Evolutionary conservation across 2,797 vertebrate genomes (phyloP).

Genomic region (Helarctos malayanus): DNA sequence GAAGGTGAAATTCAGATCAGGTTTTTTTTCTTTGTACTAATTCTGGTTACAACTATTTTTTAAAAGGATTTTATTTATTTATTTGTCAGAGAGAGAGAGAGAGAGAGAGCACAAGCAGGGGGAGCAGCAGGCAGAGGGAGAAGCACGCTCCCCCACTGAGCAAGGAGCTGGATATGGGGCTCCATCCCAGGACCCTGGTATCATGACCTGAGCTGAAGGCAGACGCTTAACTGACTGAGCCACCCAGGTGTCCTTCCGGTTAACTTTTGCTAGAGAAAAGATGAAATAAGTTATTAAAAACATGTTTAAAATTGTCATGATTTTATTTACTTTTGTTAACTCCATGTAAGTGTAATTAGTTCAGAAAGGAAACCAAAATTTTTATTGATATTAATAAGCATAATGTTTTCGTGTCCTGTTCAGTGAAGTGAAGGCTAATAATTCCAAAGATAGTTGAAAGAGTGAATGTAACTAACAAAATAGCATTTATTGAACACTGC

Average conservation of each 20-base stretch:
- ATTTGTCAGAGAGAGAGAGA: too few species aligned
- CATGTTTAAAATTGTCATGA: slow-evolving; percentile 14
- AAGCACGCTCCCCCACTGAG: too few species aligned
- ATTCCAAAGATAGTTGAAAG: not conserved
- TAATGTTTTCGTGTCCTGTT: slow-evolving; percentile 6
- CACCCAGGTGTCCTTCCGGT: not conserved
- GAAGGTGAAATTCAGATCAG: not conserved
- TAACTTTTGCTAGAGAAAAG: slow-evolving; percentile 29
- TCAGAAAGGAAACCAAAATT: slow-evolving; percentile 41
- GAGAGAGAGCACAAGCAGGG: too few species aligned
- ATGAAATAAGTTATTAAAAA: not conserved
- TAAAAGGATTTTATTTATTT: too few species aligned
- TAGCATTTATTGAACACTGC: not conserved
- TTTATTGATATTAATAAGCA: slow-evolving; percentile 32
- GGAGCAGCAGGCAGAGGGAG: too few species aligned
- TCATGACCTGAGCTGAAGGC: too few species aligned
- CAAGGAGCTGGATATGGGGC: too few species aligned
- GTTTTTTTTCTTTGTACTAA: not conserved
- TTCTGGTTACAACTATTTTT: not conserved
- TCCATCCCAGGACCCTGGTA: too few species aligned
- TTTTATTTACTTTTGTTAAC: slow-evolving; percentile 51
- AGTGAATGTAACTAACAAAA: not conserved
- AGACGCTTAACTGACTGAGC: not conserved
- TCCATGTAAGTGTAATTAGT: not conserved
- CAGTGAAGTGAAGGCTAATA: not conserved